Base-by-base conservation (phyloP, 2,888 invertebrate genomes). In the Brenthis ino region DNA sequence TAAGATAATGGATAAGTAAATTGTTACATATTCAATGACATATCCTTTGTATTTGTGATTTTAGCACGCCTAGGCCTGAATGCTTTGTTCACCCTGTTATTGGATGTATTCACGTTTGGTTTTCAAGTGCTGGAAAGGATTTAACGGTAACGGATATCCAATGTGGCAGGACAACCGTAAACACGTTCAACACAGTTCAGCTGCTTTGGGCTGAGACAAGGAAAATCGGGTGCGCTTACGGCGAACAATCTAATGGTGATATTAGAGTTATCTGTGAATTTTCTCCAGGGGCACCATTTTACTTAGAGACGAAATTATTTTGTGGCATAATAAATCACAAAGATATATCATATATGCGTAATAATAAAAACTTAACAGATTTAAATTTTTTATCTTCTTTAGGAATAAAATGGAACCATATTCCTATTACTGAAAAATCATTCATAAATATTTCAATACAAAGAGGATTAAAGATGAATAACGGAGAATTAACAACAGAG, bases 181-280 rank as follows among this genome's bases (percentile, higher is more conserved):
- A 69, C 1, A 90, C 89, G 11, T 88, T 79, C 71, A 80, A 82
- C 63, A 86, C 91, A 54, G 85, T 80, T 13, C 91, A 92, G 71
- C 73, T 93, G 51, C 66, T 93, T 55, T 91, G 91, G 91, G 90
- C 91, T 3, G 78, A 83, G 24, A 91, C 91, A 5, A 77, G 76
- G 65, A 88, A 89, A 85, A 81, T 93, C 20, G 92, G 92, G 58
- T 93, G 92, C 77, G 91, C 91, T 13, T 89, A 82, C 71, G 89
- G 84, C 48, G 70, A 73, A 70, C 77, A 76, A 53, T 16, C 55
- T 2, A 82, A 82, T 69, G 88, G 88, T 33, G 85, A 91, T 72
- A 71, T 85, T 28, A 81, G 91, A 79, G 85, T 91, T 12, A 80
- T 89, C 2, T 93, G 92, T 68, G 88, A 89, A 73, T 93, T 92